Conservation (phyloP, 2,113 vertebrate species). For the Dasyprocta punctata region DNA sequence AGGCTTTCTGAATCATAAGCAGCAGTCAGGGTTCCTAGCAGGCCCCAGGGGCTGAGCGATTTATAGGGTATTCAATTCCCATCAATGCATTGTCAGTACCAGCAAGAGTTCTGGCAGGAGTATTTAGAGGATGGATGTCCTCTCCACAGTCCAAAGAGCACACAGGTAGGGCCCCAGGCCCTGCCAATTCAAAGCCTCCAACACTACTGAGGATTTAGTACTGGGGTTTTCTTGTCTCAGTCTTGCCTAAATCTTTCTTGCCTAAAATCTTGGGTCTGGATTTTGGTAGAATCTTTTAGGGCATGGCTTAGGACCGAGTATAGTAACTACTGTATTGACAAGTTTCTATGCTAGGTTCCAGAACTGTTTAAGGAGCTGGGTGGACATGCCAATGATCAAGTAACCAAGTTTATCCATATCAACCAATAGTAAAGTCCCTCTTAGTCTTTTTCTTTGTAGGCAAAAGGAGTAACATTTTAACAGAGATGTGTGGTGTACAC, state of each 20-base stretch:
- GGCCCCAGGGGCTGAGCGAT: constrained; percentile 10
- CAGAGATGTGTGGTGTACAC: neutral
- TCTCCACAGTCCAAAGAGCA: neutral
- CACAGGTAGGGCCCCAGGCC: neutral
- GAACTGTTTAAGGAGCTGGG: neutral
- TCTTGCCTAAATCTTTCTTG: neutral
- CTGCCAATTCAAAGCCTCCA: neutral
- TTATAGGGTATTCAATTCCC: constrained; percentile 58
- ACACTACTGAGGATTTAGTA: neutral
- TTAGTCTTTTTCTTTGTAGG: neutral
- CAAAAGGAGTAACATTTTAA: neutral
- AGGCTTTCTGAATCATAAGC: constrained; percentile 44
- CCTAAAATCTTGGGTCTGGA: neutral
- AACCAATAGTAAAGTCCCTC: neutral
- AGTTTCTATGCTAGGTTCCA: neutral
- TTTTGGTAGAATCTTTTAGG: neutral
- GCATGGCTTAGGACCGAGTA: neutral
- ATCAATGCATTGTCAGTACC: constrained; percentile 50
- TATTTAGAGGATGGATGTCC: neutral
- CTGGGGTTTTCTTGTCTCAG: neutral
- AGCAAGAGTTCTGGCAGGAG: neutral
- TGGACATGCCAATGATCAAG: neutral
- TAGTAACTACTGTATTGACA: neutral
- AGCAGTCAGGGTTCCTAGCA: neutral
- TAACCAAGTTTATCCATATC: neutral